Conservation (phyloP, 2,888 invertebrate species). For the Autographa pulchrina region DNA sequence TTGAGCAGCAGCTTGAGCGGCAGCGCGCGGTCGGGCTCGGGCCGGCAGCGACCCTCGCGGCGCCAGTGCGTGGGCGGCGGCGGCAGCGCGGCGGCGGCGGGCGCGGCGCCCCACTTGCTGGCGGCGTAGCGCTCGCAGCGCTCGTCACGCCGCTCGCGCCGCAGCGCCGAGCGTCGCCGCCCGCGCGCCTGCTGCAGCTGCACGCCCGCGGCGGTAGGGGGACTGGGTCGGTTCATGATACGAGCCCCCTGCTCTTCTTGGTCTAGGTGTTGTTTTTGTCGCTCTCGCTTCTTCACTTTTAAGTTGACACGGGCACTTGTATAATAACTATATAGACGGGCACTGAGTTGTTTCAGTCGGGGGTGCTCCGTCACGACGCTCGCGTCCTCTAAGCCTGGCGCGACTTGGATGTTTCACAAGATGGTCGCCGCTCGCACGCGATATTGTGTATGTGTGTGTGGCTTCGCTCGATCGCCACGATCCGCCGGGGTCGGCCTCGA, state of each 20-base stretch:
- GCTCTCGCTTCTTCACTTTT: constrained; percentile 60
- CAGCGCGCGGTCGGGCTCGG: constrained; percentile 88
- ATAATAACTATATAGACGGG: constrained; percentile 46
- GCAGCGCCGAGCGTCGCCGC: constrained; percentile 70
- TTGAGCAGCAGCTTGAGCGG: constrained; percentile 91
- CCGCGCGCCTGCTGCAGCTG: constrained; percentile 65
- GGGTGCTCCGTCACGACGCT: constrained; percentile 49
- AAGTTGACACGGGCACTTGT: constrained; percentile 46
- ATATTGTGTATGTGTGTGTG: constrained; percentile 66
- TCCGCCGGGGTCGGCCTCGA: constrained; percentile 80
- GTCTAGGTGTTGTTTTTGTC: constrained; percentile 60
- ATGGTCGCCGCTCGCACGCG: constrained; percentile 79
- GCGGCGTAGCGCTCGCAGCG: constrained; percentile 90
- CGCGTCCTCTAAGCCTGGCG: constrained; percentile 66
- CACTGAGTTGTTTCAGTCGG: constrained; percentile 56
- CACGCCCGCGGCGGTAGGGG: constrained; percentile 55
- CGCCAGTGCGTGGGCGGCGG: constrained; percentile 95
- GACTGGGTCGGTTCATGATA: constrained; percentile 56
- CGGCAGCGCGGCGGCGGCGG: constrained; percentile 93
- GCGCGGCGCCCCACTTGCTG: constrained; percentile 95
- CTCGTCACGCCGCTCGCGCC: constrained; percentile 64
- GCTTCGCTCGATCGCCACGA: constrained; percentile 59
- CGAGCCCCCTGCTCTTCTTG: constrained; percentile 69
- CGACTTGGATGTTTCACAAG: constrained; percentile 78
- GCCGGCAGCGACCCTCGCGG: constrained; percentile 84